Conservation (phyloP, 2,113 vertebrate species). For the Hyla sarda region DNA sequence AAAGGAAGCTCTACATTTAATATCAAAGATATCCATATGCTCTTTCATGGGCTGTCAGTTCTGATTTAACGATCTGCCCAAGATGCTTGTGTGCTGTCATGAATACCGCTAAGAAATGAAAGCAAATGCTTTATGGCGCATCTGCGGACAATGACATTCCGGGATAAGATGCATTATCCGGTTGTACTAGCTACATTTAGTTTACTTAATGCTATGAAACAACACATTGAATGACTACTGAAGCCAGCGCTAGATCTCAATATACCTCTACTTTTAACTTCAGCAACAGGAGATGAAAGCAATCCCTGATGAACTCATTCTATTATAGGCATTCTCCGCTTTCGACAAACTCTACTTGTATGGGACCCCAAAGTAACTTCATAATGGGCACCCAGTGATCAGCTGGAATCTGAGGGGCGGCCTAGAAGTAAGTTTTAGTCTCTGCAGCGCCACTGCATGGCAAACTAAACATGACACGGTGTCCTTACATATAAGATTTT, state of each 20-base stretch:
- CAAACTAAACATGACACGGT: no score
- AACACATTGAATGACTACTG: background rate
- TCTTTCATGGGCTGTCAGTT: conserved; percentile 58
- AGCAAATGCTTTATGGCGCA: conserved; percentile 38
- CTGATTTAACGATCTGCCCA: conserved; percentile 54
- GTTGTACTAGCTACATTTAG: conserved; percentile 20
- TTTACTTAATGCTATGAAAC: conserved; percentile 17
- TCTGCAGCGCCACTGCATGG: no score
- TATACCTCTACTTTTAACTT: background rate
- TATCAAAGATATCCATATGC: conserved; percentile 59
- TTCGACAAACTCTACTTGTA: no score
- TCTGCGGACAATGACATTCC: conserved; percentile 37
- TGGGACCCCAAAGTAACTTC: no score
- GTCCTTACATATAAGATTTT: no score
- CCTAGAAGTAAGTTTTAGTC: no score
- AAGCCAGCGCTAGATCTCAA: background rate
- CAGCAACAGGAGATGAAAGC: background rate
- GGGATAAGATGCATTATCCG: conserved; percentile 20
- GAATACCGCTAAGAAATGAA: conserved; percentile 46
- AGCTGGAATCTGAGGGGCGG: no score
- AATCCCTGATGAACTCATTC: background rate
- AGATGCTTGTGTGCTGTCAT: conserved; percentile 51
- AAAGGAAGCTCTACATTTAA: conserved; percentile 52
- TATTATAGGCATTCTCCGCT: background rate
- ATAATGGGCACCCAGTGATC: no score